Evolutionary conservation across 2,113 vertebrate genomes (phyloP).

Genomic region (Peromyscus polionotus): DNA sequence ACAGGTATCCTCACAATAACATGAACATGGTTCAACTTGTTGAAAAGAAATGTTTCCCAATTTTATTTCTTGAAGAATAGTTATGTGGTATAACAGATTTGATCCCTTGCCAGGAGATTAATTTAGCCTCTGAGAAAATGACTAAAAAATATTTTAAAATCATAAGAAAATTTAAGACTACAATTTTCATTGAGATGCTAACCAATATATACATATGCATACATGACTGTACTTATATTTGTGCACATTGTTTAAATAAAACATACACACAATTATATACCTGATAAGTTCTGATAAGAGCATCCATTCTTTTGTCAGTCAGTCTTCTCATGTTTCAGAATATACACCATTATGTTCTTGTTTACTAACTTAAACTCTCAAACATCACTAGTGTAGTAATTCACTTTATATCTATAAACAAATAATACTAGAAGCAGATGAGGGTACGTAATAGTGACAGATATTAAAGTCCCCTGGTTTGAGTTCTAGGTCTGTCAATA

Average conservation of each 20-base stretch:
- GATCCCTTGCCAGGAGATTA: neutral
- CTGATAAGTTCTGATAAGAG: neutral
- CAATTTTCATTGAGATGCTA: neutral
- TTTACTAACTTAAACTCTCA: neutral
- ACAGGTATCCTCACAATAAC: conserved; percentile 19
- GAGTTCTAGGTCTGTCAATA: neutral
- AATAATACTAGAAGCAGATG: neutral
- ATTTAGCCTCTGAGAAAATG: neutral
- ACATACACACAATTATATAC: neutral
- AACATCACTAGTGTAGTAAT: neutral
- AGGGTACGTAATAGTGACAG: neutral
- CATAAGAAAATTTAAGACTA: neutral
- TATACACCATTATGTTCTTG: neutral
- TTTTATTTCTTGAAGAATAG: conserved; percentile 7
- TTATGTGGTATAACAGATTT: neutral
- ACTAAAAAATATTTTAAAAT: neutral
- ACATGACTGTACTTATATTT: neutral
- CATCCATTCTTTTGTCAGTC: neutral
- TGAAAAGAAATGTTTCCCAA: neutral
- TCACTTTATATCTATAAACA: neutral
- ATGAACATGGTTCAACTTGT: neutral
- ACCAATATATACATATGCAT: neutral
- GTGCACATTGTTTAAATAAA: neutral
- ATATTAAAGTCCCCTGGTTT: neutral
- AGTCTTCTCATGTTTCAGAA: conserved; percentile 25